A percentile compares a stretch with the other conserved stretches of the same genome.
Conservation (phyloP, 2,113 vertebrate genomes). For the Machaerirhynchus nigripectus region DNA sequence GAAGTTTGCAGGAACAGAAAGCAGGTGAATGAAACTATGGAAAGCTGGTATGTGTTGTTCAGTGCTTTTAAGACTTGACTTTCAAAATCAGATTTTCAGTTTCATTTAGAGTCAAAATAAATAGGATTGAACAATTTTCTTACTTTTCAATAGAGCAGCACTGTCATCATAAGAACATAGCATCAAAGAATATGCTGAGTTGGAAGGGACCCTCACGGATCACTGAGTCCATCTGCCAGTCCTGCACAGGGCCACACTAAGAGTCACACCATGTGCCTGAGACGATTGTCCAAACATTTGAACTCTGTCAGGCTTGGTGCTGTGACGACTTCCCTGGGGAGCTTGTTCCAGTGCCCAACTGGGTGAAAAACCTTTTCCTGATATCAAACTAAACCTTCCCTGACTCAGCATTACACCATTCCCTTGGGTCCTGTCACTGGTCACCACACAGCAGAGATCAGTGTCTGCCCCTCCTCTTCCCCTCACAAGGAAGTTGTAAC, state of each 20-base stretch:
- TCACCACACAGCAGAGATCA: background rate
- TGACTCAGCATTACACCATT: background rate
- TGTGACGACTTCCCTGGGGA: background rate
- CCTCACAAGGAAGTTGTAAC: fast-evolving
- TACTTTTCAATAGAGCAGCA: background rate
- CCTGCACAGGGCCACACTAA: background rate
- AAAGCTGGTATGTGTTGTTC: background rate
- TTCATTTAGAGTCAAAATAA: background rate
- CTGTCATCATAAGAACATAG: background rate
- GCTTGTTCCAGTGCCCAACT: background rate
- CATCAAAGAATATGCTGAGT: background rate
- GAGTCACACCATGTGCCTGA: background rate
- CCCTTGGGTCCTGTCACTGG: background rate
- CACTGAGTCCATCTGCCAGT: background rate
- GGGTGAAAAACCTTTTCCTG: background rate
- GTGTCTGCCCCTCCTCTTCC: background rate
- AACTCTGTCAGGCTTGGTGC: background rate
- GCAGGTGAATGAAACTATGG: background rate
- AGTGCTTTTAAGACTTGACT: background rate
- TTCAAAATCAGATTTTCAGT: background rate
- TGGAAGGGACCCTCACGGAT: background rate
- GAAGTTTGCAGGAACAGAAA: background rate
- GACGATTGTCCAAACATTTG: background rate
- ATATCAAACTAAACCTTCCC: no score
- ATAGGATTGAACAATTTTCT: background rate